Conservation (phyloP, 2,797 vertebrate species). For the Cynopterus sphinx region DNA sequence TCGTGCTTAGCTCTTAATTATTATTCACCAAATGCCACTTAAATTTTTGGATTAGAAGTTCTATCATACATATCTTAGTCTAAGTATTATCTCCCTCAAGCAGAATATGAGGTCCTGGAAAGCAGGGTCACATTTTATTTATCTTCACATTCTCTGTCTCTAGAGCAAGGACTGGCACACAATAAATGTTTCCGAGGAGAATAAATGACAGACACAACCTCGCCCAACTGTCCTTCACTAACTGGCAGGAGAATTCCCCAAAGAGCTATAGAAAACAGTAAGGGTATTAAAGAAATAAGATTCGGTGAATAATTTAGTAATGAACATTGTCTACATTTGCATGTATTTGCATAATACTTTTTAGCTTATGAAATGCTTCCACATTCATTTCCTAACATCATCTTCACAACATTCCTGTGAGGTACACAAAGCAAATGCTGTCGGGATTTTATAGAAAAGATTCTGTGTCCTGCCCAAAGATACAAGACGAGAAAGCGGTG, state of each 20-base stretch:
- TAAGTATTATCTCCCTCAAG: not conserved
- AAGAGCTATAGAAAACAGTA: slow-evolving; percentile 28
- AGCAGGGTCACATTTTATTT: not conserved
- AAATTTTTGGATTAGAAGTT: not conserved
- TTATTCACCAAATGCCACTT: not conserved
- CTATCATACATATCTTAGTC: not conserved
- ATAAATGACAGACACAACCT: not conserved
- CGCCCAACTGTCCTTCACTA: not conserved
- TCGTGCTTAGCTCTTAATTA: not conserved
- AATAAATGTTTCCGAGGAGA: not conserved
- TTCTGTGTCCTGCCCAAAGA: not conserved
- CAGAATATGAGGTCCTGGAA: not conserved
- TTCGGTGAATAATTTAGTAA: slow-evolving; percentile 58
- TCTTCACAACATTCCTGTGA: not conserved
- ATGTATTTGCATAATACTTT: slow-evolving; percentile 62
- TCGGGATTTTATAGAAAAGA: not conserved
- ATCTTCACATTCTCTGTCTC: not conserved
- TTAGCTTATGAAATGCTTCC: slow-evolving; percentile 44
- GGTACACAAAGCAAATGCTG: not conserved
- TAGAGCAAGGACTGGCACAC: not conserved
- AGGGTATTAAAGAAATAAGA: slow-evolving; percentile 50
- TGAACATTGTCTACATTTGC: slow-evolving; percentile 59
- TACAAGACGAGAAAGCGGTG: not conserved
- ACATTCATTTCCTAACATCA: slow-evolving; percentile 18
- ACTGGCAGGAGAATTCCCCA: slow-evolving; percentile 16